phyloP scores from a whole-genome alignment of 2,888 invertebrate species.

The Acanthosoma haemorrhoidale region DNA sequence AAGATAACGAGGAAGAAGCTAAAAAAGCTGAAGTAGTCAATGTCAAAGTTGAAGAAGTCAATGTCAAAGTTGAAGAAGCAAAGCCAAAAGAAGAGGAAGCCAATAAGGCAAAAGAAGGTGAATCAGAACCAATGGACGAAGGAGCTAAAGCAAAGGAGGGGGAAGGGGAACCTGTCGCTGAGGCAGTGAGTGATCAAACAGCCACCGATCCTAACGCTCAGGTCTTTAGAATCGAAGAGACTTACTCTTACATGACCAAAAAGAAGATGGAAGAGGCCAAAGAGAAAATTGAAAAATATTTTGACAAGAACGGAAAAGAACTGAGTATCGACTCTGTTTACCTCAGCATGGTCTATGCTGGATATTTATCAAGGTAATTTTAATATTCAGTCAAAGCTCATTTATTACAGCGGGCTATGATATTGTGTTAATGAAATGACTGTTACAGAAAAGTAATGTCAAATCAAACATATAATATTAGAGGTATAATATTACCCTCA shows the following conservation, averaged over 20 bases:
- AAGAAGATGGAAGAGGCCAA: slow-evolving; percentile 18
- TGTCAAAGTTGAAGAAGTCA: not conserved
- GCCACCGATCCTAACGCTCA: not conserved
- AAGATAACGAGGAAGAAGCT: not conserved
- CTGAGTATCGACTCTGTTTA: slow-evolving; percentile 15
- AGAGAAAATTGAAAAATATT: slow-evolving; percentile 19
- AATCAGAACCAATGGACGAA: not conserved
- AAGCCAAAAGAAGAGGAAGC: not conserved
- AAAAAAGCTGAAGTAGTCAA: not conserved
- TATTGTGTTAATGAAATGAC: no score
- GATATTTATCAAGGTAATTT: not conserved
- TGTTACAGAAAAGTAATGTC: no score
- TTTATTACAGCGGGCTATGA: no score
- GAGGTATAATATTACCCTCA: no score
- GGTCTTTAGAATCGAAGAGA: slow-evolving; percentile 4
- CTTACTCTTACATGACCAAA: slow-evolving; percentile 12
- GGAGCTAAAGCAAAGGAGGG: not conserved
- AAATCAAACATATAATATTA: no score
- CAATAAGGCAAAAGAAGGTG: not conserved
- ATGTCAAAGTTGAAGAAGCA: slow-evolving; percentile 3
- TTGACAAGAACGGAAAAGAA: slow-evolving; percentile 7
- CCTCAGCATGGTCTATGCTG: slow-evolving; percentile 3
- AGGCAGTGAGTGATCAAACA: not conserved
- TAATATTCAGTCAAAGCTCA: no score
- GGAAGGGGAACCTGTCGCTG: not conserved